phyloP scores from a whole-genome alignment of 2,113 vertebrate species.

The Polypterus bichir region DNA sequence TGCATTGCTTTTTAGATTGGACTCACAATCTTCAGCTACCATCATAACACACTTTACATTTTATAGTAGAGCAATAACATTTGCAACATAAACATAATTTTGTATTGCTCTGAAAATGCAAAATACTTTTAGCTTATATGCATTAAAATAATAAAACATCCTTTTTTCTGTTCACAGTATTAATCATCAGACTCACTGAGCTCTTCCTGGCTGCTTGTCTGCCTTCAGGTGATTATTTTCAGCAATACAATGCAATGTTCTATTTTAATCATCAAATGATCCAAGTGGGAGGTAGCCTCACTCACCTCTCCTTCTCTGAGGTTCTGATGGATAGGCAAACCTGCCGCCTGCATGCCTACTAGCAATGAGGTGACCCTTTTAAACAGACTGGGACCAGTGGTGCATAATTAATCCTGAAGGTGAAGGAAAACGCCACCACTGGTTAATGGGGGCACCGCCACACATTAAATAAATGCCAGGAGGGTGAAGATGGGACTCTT shows the following conservation, averaged over 20 bases:
- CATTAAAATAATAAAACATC: too few species aligned
- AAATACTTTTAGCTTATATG: too few species aligned
- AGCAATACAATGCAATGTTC: neutral
- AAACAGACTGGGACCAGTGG: constrained; percentile 34
- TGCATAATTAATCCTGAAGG: constrained; percentile 58
- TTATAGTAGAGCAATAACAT: too few species aligned
- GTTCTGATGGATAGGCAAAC: constrained; percentile 52
- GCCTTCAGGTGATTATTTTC: neutral
- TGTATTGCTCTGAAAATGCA: too few species aligned
- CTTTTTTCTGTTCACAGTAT: too few species aligned
- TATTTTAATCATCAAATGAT: constrained; percentile 7
- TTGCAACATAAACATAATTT: too few species aligned
- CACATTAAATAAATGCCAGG: neutral
- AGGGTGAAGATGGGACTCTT: neutral
- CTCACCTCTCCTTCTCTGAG: constrained; percentile 33
- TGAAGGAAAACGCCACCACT: constrained; percentile 21
- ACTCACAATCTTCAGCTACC: too few species aligned
- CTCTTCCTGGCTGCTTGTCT: neutral
- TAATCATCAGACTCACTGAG: neutral
- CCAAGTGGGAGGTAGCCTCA: constrained; percentile 17
- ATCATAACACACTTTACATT: too few species aligned
- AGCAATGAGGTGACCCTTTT: constrained; percentile 42
- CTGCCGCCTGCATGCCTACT: constrained; percentile 47
- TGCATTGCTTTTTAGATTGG: too few species aligned
- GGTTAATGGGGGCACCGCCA: neutral